Percentiles rank a stretch among this genome's conserved stretches.
These are phyloP conservation scores for Bungarus multicinctus DNA, from an alignment of 2,113 vertebrate species.

Conservation along the genomic window DNA sequence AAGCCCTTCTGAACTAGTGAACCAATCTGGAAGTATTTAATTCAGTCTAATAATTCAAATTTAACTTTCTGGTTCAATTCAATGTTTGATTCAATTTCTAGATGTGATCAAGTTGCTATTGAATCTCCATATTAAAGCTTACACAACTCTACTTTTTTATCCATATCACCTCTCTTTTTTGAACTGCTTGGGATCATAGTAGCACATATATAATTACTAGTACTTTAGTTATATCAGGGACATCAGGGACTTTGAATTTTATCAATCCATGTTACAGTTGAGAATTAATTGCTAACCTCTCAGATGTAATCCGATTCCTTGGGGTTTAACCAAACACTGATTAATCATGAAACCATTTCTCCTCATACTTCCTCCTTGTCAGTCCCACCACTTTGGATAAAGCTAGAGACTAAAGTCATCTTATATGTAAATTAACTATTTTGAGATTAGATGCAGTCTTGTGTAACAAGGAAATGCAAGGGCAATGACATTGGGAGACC, in stretches of 20 bases:
- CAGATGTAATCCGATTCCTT: neutral
- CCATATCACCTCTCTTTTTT: neutral
- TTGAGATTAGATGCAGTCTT: neutral
- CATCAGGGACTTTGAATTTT: neutral
- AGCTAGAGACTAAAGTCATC: neutral
- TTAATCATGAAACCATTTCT: neutral
- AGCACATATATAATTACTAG: neutral
- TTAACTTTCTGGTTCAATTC: neutral
- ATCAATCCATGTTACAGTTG: neutral
- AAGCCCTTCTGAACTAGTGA: neutral
- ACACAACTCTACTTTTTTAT: neutral
- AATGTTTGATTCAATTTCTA: neutral
- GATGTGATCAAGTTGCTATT: neutral
- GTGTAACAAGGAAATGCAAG: neutral
- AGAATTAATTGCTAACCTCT: neutral
- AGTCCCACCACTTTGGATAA: constrained; percentile 60
- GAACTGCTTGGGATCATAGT: neutral
- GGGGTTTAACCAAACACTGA: neutral
- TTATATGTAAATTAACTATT: neutral
- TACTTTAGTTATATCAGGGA: neutral
- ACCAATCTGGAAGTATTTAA: neutral
- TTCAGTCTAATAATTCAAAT: neutral
- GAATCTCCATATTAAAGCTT: neutral
- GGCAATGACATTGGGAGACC: neutral
- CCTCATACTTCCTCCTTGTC: neutral